Evolutionary conservation across 2,797 vertebrate species (phyloP), one percentile per base, ranked within the genome.

Genomic region (Novumbra hubbsi): DNA sequence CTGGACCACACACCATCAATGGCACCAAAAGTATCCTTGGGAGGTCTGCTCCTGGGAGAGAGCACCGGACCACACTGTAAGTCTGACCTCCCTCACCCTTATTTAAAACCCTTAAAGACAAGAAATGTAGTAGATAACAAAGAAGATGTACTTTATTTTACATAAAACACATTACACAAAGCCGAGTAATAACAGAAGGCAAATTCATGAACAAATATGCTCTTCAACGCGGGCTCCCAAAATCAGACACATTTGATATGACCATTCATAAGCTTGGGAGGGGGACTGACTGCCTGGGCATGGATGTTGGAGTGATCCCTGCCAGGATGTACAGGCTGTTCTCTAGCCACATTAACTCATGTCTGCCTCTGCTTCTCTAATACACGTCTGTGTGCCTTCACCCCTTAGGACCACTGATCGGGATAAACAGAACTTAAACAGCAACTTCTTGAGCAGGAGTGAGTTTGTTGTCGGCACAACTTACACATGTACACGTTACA

Each of bases 401-500:
- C 60, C 60, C 1, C 87, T 85, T 50, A 83, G 48, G 6, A 34
- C 78, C 2, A 21, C 80, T 70, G 86, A 93, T 50, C 76, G 83
- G 66, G 88, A 87, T 38, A 77, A 87, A 64, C 83, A 74, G 14
- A 73, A 77, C 0, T 6, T 70, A 50, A 75, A 73, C 32, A 72
- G 86, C 71, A 75, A 85, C 17, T 83, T 89, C 60, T 38, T 72
- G 66, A 74, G 77, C 19, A 28, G 84, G 72, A 88, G 94, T 96
- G 78, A 95, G 94, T 93, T 76, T 70, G 38, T 41, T 67, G 32
- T 32, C 2, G 32, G 32, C 8, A 17, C 2, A 16, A 38, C 34
- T 34, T 30, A 11, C 38, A 38, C 5, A 45, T 45, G 8, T 45
- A 45, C 9, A 45, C 12, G 4, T 45, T 45, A 11, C 41, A 1